A percentile compares a stretch with the other conserved stretches of the same genome.
Evolutionary conservation across 2,113 vertebrate genomes (phyloP).

Genomic region (Grammomys dolichurus): DNA sequence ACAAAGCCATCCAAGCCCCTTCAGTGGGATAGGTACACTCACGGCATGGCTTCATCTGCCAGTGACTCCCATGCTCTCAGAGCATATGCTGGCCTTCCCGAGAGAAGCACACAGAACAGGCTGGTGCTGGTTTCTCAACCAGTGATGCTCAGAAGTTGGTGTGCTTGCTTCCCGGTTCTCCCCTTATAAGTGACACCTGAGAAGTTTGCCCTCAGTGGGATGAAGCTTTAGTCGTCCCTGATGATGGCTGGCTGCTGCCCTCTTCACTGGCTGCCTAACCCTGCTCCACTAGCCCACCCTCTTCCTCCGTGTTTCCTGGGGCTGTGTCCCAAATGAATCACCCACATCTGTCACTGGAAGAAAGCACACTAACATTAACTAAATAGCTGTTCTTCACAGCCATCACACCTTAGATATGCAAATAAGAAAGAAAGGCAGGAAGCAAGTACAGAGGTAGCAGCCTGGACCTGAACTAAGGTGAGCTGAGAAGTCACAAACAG

Average conservation of each 20-base stretch:
- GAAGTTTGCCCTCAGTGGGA: not conserved
- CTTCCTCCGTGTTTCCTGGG: not conserved
- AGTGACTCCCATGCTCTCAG: not conserved
- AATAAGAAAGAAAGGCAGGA: not conserved
- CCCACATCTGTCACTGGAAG: not conserved
- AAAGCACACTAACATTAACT: not conserved
- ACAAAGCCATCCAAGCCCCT: not conserved
- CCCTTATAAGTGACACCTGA: not conserved
- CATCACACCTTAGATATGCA: not conserved
- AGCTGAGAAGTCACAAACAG: not conserved
- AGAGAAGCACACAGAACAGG: not conserved
- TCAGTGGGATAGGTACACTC: rapidly evolving
- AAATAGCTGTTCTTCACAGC: not conserved
- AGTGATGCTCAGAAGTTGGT: not conserved
- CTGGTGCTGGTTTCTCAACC: not conserved
- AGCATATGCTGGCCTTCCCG: not conserved
- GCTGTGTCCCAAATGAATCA: not conserved
- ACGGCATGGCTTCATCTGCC: not conserved
- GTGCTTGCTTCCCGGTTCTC: no score
- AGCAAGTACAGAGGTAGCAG: not conserved
- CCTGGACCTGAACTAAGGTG: not conserved
- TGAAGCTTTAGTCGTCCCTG: not conserved
- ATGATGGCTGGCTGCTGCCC: not conserved
- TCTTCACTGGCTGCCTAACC: not conserved
- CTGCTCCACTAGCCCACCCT: not conserved